phyloP scores from a whole-genome alignment of 2,888 invertebrate species.

The Heteromurus nitidus region DNA sequence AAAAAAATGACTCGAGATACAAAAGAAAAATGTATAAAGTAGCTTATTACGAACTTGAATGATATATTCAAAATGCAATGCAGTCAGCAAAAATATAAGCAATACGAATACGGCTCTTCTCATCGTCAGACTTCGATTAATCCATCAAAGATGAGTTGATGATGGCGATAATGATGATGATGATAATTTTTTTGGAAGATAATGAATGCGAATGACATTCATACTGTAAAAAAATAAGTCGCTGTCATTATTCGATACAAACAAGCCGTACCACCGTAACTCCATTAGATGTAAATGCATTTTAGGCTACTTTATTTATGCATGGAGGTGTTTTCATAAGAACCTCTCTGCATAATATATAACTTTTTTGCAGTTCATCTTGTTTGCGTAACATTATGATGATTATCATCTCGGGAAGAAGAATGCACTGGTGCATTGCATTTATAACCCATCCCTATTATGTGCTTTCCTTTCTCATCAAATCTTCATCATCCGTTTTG shows the following conservation, averaged over 20 bases:
- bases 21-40: too few relatives aligned
- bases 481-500: constrained; percentile 12
- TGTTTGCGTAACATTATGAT: constrained; percentile 18
- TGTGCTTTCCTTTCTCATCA: constrained; percentile 46
- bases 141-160: constrained; percentile 22
- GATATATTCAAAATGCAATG: too few relatives aligned
- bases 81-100: too few relatives aligned
- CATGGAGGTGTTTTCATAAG: too few relatives aligned
- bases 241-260: too few relatives aligned
- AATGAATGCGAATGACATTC: constrained; percentile 42
- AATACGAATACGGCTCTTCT: constrained; percentile 2
- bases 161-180: constrained; percentile 33
- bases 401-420: not conserved
- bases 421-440: constrained; percentile 39
- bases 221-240: constrained; percentile 5
- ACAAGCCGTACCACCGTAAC: too few relatives aligned
- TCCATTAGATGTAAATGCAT: too few relatives aligned
- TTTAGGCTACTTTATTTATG: too few relatives aligned
- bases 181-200: constrained; percentile 14
- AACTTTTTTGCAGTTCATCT: not conserved
- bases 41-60: too few relatives aligned
- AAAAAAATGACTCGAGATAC: too few relatives aligned
- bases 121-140: constrained; percentile 25
- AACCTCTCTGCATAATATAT: constrained; percentile 15
- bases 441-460: constrained; percentile 18